These are phyloP conservation scores for Danio tinwini DNA, from an alignment of 2,797 vertebrate genomes.

Conservation along the genomic window DNA sequence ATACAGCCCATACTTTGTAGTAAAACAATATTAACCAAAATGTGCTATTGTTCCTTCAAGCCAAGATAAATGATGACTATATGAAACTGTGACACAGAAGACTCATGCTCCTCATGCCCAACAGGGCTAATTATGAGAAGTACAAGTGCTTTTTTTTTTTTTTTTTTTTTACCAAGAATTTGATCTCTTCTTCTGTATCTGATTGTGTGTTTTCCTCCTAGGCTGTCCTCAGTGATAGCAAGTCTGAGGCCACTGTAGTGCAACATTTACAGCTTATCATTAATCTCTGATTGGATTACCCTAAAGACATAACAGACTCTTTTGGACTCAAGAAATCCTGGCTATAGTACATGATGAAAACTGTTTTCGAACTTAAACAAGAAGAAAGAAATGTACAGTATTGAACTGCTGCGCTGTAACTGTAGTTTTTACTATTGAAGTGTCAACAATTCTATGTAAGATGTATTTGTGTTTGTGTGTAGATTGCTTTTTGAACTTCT, in stretches of 20 bases:
- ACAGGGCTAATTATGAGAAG: constrained; percentile 35
- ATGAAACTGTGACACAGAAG: constrained; percentile 1
- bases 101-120: background rate
- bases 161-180: constrained; percentile 9
- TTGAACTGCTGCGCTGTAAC: background rate
- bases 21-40: constrained; percentile 14
- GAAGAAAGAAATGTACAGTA: background rate
- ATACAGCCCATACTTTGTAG: background rate
- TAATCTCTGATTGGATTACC: constrained; percentile 85
- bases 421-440: background rate
- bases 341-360: constrained; percentile 22
- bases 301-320: constrained; percentile 85
- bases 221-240: constrained; percentile 88
- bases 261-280: constrained; percentile 80
- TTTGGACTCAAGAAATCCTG: constrained; percentile 81
- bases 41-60: background rate
- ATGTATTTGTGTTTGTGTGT: constrained; percentile 44
- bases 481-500: constrained; percentile 33
- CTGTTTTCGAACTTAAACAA: constrained; percentile 1
- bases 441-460: constrained; percentile 23
- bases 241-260: constrained; percentile 86
- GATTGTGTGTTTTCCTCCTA: constrained; percentile 75
- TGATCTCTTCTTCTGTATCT: constrained; percentile 37
- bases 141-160: constrained; percentile 25
- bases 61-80: background rate